A percentile compares a stretch with the other conserved stretches of the same genome.
These are phyloP conservation scores for Aphodius sticticus DNA, from an alignment of 2,888 invertebrate genomes.

Conservation along the genomic window DNA sequence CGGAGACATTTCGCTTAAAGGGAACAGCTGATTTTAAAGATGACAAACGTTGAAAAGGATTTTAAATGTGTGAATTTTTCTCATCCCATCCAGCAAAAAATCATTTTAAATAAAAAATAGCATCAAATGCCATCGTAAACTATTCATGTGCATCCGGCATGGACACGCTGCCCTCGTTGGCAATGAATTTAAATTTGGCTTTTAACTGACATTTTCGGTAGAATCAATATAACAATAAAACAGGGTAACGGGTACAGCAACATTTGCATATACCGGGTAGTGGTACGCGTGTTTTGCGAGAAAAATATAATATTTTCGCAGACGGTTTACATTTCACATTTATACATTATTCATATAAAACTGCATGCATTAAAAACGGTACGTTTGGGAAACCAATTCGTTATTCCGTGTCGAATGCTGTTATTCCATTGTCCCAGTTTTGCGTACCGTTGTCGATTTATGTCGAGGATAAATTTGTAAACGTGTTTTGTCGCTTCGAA, in stretches of 20 bases:
- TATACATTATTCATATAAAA: neutral
- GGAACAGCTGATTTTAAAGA: too few species aligned
- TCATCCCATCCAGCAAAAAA: too few species aligned
- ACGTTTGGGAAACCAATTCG: neutral
- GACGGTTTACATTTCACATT: conserved; percentile 4
- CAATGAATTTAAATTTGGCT: too few species aligned
- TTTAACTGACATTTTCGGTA: neutral
- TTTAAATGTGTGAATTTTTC: too few species aligned
- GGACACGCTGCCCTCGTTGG: too few species aligned
- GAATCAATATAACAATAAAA: neutral
- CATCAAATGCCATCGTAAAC: too few species aligned
- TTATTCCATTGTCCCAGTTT: neutral
- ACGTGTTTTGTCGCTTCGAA: neutral
- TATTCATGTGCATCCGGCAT: too few species aligned
- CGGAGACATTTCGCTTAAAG: too few species aligned
- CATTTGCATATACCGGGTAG: neutral
- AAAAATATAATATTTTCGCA: conserved; percentile 4
- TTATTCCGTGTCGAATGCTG: neutral
- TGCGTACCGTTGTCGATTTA: neutral
- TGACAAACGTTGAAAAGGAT: too few species aligned
- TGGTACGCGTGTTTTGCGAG: neutral
- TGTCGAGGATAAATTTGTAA: neutral
- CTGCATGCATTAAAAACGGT: neutral
- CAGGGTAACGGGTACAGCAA: neutral
- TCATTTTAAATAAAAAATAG: too few species aligned